These are phyloP conservation scores for Creontiades dilutus DNA, from an alignment of 2,888 invertebrate species.

Conservation along the genomic window DNA sequence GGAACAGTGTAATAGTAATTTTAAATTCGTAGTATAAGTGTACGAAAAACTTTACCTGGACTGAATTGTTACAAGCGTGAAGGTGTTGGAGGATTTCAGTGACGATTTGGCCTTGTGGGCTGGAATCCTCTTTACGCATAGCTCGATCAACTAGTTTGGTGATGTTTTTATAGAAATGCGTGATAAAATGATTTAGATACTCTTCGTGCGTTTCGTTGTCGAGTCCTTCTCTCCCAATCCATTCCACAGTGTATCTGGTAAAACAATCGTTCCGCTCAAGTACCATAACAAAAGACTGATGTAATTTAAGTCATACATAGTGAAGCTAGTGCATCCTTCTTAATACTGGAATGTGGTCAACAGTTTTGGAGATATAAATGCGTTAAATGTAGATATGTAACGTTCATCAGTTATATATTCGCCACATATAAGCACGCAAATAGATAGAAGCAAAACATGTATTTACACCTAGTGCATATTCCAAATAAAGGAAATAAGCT, in stretches of 20 bases:
- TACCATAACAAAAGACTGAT: no score
- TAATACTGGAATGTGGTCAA: no score
- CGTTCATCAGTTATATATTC: no score
- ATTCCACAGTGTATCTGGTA: conserved; percentile 93
- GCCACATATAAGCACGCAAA: no score
- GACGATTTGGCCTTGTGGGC: conserved; percentile 94
- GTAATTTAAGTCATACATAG: no score
- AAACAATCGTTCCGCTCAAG: neutral
- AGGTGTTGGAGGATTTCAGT: conserved; percentile 96
- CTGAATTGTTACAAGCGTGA: conserved; percentile 96
- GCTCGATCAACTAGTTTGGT: conserved; percentile 94
- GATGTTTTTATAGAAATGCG: conserved; percentile 95
- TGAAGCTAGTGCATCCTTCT: no score
- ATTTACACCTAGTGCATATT: no score
- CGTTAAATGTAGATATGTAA: no score
- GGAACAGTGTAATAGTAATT: no score
- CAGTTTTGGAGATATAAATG: no score
- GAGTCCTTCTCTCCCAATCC: conserved; percentile 97
- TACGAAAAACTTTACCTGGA: conserved; percentile 81
- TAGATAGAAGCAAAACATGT: no score
- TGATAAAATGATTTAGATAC: conserved; percentile 95
- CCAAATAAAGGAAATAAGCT: no score
- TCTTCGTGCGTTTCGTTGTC: conserved; percentile 95
- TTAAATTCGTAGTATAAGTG: neutral
- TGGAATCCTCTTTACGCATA: conserved; percentile 96